Evolutionary conservation across 2,888 invertebrate genomes (phyloP), one percentile per base, ranked within the genome.

Genomic region (Apotomis capreana): DNA sequence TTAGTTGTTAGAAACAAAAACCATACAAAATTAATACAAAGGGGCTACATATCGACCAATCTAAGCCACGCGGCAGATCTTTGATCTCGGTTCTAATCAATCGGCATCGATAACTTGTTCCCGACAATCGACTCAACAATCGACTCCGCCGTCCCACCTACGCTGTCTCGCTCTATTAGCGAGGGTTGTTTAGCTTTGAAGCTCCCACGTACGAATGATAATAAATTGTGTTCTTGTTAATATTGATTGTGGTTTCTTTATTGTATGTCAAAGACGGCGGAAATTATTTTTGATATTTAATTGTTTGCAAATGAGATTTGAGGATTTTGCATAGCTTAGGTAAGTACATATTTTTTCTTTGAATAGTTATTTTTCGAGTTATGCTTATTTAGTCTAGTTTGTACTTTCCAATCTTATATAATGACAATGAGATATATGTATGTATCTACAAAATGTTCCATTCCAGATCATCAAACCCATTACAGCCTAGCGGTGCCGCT

Each of bases 11-110:
- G 40, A 40, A 40, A 40, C 3, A 40, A 4, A 4, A 64, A 44
- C 44, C 40, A 54, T 40, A 13, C 54, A 10, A 61, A 55, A 10
- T 9, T 54, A n/a, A 37, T 26, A 65, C 3, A 60, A 60, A 37
- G 9, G 58, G 51, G 10, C 44, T 60, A 70, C 60, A 60, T 61
- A 64, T 58, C 55, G 72, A 76, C 76, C 70, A 80, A 80, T 80
- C 78, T 79, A 83, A 79, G 82, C 85, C 88, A 87, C 81, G 89
- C 87, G 89, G 90, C 89, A 90, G 87, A 88, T 88, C 89, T 88
- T 88, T 87, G 90, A 89, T 89, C 88, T 88, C 82, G 78, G 80
- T 78, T 81, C 83, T 87, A 89, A 90, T 90, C 89, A 89, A 88
- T 88, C 86, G 83, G 83, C 85, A 87, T 85, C 87, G 83, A 87